Conservation (phyloP, 2,888 invertebrate species). For the Phasia obesa region DNA sequence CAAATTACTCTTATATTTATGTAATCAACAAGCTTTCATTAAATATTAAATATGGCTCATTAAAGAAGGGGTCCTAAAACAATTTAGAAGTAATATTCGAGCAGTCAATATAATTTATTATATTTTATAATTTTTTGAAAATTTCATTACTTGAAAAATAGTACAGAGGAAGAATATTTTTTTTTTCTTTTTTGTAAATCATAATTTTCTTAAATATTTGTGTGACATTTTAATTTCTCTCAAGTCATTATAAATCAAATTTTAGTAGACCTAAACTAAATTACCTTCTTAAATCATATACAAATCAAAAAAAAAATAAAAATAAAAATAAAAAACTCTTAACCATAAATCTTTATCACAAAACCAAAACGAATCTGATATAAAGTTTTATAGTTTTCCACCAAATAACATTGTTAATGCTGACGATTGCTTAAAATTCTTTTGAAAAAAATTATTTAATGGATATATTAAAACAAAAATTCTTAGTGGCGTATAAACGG, state of each 20-base stretch:
- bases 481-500: neutral
- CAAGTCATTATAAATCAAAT: conserved; percentile 45
- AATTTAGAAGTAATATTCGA: too few species aligned
- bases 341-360: conserved; percentile 48
- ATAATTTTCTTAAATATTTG: conserved; percentile 1
- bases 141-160: neutral
- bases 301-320: conserved; percentile 13
- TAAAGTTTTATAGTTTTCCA: conserved; percentile 16
- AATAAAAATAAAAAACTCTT: neutral
- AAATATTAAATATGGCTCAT: too few species aligned
- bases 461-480: neutral
- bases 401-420: conserved; percentile 15
- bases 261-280: conserved; percentile 22
- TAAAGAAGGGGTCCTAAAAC: too few species aligned
- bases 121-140: too few species aligned
- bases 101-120: too few species aligned
- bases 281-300: neutral
- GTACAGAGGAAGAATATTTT: too few species aligned
- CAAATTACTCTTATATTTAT: too few species aligned
- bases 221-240: conserved; percentile 27
- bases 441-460: conserved; percentile 25
- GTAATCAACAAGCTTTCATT: too few species aligned
- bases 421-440: conserved; percentile 7
- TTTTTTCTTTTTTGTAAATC: neutral
- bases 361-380: conserved; percentile 38